These are phyloP conservation scores for Agapetus fuscipes DNA, from an alignment of 2,888 invertebrate genomes.

Conservation along the genomic window DNA sequence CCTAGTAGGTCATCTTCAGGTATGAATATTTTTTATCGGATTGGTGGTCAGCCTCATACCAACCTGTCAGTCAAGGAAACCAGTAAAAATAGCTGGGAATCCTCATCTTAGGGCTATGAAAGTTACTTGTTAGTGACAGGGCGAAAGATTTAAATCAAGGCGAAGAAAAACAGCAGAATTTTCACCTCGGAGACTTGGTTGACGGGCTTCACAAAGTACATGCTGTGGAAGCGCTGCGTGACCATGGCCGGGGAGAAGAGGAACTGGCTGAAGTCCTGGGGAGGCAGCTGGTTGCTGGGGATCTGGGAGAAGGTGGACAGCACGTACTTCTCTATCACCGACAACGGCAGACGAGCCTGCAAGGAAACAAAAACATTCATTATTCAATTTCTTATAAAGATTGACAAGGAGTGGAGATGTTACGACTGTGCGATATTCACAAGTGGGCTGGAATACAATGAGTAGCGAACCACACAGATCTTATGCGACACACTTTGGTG, in stretches of 20 bases:
- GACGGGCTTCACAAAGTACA: constrained; percentile 67
- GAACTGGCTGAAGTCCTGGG: constrained; percentile 50
- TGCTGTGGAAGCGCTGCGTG: constrained; percentile 52
- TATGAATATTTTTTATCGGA: too few relatives aligned
- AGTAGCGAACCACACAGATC: too few relatives aligned
- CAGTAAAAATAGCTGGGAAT: too few relatives aligned
- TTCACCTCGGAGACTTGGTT: constrained; percentile 62
- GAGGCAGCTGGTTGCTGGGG: constrained; percentile 53
- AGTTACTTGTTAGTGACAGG: too few relatives aligned
- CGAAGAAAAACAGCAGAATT: too few relatives aligned
- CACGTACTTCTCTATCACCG: constrained; percentile 56
- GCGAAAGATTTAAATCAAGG: too few relatives aligned
- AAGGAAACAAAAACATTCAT: constrained; percentile 14
- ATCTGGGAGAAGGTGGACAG: constrained; percentile 57
- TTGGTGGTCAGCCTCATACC: too few relatives aligned
- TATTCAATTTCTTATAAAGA: constrained; percentile 4
- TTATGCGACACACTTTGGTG: too few relatives aligned
- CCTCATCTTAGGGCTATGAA: too few relatives aligned
- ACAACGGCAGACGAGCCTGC: constrained; percentile 51
- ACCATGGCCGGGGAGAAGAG: constrained; percentile 39
- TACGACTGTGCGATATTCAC: too few relatives aligned
- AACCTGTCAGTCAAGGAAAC: too few relatives aligned
- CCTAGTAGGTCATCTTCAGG: too few relatives aligned
- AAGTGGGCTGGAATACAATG: constrained; percentile 27
- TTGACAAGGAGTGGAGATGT: constrained; percentile 10